Evolutionary conservation across 2,888 invertebrate species (phyloP).

Genomic region (Thecophora atra): DNA sequence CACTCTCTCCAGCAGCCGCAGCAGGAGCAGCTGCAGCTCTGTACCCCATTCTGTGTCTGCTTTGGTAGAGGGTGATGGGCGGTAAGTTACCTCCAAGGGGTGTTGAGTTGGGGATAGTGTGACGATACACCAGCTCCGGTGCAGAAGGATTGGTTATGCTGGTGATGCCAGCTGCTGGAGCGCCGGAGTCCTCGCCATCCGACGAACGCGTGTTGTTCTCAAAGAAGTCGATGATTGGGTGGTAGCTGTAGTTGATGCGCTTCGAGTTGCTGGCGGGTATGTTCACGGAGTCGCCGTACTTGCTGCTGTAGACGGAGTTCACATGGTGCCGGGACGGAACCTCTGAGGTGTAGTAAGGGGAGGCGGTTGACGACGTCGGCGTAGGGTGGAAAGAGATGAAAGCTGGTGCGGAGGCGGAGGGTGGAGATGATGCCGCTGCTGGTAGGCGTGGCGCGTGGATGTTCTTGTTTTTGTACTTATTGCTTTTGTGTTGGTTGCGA

Average conservation of each 20-base stretch:
- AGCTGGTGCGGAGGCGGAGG: slow-evolving; percentile 38
- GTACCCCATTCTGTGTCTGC: slow-evolving; percentile 55
- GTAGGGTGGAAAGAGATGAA: slow-evolving; percentile 39
- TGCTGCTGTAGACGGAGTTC: slow-evolving; percentile 48
- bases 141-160: slow-evolving; percentile 15
- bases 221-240: slow-evolving; percentile 85
- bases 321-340: slow-evolving; percentile 48
- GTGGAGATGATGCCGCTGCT: slow-evolving; percentile 44
- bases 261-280: slow-evolving; percentile 52
- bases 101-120: slow-evolving; percentile 43
- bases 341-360: slow-evolving; percentile 41
- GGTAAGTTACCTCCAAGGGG: slow-evolving; percentile 39
- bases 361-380: slow-evolving; percentile 47
- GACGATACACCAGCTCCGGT: slow-evolving; percentile 37
- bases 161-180: slow-evolving; percentile 40
- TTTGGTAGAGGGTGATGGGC: slow-evolving; percentile 29
- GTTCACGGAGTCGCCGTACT: slow-evolving; percentile 29
- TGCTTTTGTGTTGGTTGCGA: slow-evolving; percentile 18
- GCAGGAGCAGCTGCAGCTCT: slow-evolving; percentile 48
- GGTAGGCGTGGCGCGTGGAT: slow-evolving; percentile 43
- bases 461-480: background rate
- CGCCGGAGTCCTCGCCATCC: slow-evolving; percentile 33
- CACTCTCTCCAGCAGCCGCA: slow-evolving; percentile 47
- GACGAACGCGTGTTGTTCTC: slow-evolving; percentile 63
- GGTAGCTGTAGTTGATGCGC: slow-evolving; percentile 82